These are phyloP conservation scores for Drosophila fulvimacula DNA, from an alignment of 2,888 invertebrate species.

Conservation along the genomic window DNA sequence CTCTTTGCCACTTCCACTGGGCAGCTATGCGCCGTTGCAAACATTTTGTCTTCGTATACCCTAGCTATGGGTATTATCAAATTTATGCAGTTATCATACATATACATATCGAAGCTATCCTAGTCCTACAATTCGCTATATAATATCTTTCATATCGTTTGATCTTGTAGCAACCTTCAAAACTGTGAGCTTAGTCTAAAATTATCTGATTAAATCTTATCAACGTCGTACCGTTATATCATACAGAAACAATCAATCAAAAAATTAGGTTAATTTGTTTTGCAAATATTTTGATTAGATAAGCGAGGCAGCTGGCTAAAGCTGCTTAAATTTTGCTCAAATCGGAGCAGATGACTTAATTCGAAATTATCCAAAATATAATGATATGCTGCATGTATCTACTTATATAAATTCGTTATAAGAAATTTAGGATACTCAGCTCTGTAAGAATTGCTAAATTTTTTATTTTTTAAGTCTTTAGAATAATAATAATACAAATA, in stretches of 20 bases:
- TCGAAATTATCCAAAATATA: neutral
- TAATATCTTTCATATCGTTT: neutral
- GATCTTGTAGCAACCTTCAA: neutral
- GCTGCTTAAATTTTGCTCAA: neutral
- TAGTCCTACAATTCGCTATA: too few relatives aligned
- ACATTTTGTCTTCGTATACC: conserved; percentile 19
- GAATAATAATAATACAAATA: too few relatives aligned
- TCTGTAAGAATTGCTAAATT: too few relatives aligned
- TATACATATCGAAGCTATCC: too few relatives aligned
- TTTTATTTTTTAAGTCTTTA: too few relatives aligned
- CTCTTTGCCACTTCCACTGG: conserved; percentile 51
- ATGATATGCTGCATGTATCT: too few relatives aligned
- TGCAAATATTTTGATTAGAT: conserved; percentile 5
- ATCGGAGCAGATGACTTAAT: neutral
- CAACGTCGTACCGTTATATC: neutral
- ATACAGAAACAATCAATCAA: conserved; percentile 5
- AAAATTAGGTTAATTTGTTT: conserved; percentile 5
- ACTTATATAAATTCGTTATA: too few relatives aligned
- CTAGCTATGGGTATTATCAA: neutral
- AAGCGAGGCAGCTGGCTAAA: neutral
- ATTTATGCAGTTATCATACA: too few relatives aligned
- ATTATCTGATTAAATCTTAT: neutral
- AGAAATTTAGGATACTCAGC: too few relatives aligned
- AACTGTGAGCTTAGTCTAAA: neutral
- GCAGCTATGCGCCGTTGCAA: conserved; percentile 66